phyloP scores from a whole-genome alignment of 2,113 vertebrate genomes.

The Hyla sarda region DNA sequence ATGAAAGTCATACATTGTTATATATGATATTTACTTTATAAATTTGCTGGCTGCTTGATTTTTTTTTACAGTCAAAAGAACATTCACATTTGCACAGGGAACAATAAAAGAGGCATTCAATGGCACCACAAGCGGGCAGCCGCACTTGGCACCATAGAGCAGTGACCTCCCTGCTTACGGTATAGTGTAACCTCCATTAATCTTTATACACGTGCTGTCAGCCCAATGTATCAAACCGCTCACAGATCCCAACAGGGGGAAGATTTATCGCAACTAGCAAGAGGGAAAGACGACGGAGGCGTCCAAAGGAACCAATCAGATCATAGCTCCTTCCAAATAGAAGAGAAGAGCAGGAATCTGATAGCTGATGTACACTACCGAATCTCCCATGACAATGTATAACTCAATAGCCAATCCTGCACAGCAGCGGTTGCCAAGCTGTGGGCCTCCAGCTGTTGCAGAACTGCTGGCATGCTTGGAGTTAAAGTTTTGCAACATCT shows the following conservation, averaged over 20 bases:
- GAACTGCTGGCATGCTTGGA: too few species aligned
- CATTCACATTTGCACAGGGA: background rate
- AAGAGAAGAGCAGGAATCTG: background rate
- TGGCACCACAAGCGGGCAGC: background rate
- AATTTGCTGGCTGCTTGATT: background rate
- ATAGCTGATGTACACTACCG: background rate
- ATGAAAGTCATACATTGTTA: constrained; percentile 16
- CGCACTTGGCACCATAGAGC: background rate
- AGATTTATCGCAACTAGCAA: background rate
- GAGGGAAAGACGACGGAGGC: background rate
- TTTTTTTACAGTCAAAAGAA: constrained; percentile 12
- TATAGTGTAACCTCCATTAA: background rate
- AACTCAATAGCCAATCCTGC: too few species aligned
- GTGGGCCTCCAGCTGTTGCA: too few species aligned
- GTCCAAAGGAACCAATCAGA: background rate
- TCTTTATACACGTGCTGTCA: background rate
- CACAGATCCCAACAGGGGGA: background rate
- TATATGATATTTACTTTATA: constrained; percentile 24
- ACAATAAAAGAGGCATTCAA: constrained; percentile 18
- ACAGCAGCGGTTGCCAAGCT: too few species aligned
- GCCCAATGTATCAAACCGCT: background rate
- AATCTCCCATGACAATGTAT: too few species aligned
- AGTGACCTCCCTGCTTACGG: background rate
- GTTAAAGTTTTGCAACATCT: too few species aligned
- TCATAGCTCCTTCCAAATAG: background rate